phyloP scores from a whole-genome alignment of 2,113 vertebrate genomes.

The Tauraco erythrolophus region DNA sequence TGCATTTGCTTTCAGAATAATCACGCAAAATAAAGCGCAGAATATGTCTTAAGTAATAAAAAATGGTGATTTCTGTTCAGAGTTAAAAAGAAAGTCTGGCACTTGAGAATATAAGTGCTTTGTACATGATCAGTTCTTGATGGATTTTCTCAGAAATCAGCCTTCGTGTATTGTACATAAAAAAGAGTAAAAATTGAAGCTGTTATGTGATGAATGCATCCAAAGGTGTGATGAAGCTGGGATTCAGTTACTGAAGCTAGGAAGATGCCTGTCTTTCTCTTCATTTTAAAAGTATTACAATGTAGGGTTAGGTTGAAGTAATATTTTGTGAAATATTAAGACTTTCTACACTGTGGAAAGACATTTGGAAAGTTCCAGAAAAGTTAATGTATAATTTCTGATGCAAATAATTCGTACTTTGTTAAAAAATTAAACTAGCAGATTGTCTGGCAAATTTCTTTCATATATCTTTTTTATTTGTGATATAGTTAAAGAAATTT shows the following conservation, averaged over 20 bases:
- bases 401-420: neutral
- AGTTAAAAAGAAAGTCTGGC: neutral
- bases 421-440: neutral
- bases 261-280: neutral
- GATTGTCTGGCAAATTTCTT: neutral
- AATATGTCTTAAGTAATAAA: neutral
- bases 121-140: conserved; percentile 9
- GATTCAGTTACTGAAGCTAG: neutral
- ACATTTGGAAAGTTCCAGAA: neutral
- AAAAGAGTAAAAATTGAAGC: neutral
- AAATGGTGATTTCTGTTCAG: conserved; percentile 9
- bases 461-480: neutral
- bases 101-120: neutral
- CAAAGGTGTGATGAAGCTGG: neutral
- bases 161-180: neutral
- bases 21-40: neutral
- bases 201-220: neutral
- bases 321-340: neutral
- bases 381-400: neutral
- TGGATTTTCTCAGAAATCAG: conserved; percentile 20
- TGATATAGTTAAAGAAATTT: neutral
- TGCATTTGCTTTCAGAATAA: conserved; percentile 22
- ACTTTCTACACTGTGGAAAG: neutral
- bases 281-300: neutral
- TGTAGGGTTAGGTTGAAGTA: neutral